phyloP scores from a whole-genome alignment of 2,797 vertebrate species.

The Crotalus adamanteus region DNA sequence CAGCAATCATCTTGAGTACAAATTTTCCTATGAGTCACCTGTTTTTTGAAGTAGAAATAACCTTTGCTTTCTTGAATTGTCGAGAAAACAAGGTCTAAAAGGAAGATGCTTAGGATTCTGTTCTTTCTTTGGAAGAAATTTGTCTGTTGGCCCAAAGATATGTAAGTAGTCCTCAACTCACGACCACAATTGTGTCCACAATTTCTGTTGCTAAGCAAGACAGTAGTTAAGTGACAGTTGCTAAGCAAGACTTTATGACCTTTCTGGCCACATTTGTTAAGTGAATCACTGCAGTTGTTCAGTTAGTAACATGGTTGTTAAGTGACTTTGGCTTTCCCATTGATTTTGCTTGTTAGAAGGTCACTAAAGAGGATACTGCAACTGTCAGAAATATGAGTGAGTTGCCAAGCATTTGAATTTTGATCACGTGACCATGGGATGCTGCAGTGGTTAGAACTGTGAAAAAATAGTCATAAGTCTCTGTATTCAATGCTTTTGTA shows the following conservation, averaged over 20 bases:
- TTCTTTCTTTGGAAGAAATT: neutral
- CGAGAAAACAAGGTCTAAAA: neutral
- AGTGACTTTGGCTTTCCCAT: neutral
- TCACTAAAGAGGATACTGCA: neutral
- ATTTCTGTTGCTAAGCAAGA: neutral
- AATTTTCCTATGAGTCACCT: neutral
- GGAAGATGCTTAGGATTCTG: too few relatives aligned
- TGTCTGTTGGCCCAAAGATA: neutral
- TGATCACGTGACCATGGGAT: neutral
- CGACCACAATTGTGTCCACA: neutral
- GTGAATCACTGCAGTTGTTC: neutral
- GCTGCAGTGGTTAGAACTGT: neutral
- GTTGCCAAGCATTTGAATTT: neutral
- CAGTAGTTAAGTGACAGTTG: neutral
- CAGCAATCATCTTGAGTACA: constrained; percentile 6
- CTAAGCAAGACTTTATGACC: neutral
- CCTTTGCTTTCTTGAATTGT: neutral
- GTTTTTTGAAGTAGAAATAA: constrained; percentile 21
- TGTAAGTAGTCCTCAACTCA: neutral
- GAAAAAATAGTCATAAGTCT: neutral
- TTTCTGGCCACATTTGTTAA: neutral
- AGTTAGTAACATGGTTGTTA: neutral
- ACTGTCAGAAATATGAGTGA: neutral
- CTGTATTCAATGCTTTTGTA: neutral
- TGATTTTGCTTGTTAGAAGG: neutral